phyloP scores from a whole-genome alignment of 2,797 vertebrate genomes.

The Alca torda region DNA sequence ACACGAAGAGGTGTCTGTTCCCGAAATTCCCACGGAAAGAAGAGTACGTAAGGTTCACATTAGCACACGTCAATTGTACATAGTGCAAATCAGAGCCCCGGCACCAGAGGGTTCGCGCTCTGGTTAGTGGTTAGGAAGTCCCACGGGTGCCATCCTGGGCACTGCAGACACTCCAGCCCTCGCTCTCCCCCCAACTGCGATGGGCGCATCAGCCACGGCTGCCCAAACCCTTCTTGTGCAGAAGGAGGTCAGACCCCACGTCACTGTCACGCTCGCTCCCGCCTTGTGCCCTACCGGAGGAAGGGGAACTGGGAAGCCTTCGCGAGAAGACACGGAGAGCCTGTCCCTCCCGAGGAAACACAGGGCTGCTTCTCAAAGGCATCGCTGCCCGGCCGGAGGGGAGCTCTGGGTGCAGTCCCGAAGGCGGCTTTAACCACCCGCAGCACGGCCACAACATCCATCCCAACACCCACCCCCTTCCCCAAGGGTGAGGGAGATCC shows the following conservation, averaged over 20 bases:
- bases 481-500: neutral
- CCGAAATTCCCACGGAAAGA: neutral
- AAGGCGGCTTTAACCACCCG: neutral
- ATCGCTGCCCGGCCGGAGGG: neutral
- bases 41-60: neutral
- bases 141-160: neutral
- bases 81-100: slow-evolving; percentile 62
- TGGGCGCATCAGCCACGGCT: neutral
- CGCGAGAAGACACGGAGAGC: fast-evolving
- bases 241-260: neutral
- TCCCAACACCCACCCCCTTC: neutral
- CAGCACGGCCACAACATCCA: neutral
- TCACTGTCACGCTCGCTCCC: fast-evolving
- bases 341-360: neutral
- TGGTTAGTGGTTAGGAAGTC: neutral
- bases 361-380: neutral
- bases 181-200: neutral
- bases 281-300: fast-evolving
- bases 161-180: neutral
- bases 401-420: neutral
- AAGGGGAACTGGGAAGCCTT: neutral
- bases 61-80: neutral
- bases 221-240: neutral
- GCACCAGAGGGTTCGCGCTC: neutral
- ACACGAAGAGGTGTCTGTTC: neutral